Evolutionary conservation across 2,113 vertebrate species (phyloP), one percentile per base, ranked within the genome.

Genomic region (Apodemus speciosus): DNA sequence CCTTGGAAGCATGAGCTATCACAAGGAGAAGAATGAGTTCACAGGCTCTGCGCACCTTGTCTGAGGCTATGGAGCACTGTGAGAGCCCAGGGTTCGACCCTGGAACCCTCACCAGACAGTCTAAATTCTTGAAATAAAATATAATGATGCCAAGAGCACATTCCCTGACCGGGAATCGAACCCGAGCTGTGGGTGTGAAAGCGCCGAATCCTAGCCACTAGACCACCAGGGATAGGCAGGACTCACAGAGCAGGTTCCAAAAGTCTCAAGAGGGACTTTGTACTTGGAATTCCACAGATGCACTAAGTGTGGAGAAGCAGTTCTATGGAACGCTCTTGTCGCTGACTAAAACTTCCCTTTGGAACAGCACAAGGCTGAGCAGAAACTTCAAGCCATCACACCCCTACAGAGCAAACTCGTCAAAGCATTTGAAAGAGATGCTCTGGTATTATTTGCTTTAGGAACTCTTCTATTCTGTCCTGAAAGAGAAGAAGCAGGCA

Each of bases 321-420:
- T 53, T 77, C 72, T 85, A 83, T 94, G 60, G 51, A 88, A 46
- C 49, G 76, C 30, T 15, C 66, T 89, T 94, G 87, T 84, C 93
- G 23, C 40, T 62, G 64, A 93, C 71, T 62, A 89, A 95, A 92
- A 53, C 23, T 32, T 91, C 40, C 66, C 4, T 93, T 95, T n/a
- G 43, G 64, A 90, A 90, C 43, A 94, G 49, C 68, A 76, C 40
- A 92, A 83, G 25, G 56, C 49, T 79, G 53, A 92, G 81, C 66
- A 90, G 62, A 91, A 75, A 25, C 43, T 94, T 66, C 84, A 91
- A 94, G 77, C 76, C 20, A 6, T 38, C 85, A 43, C 46, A 76
- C 30, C 93, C 69, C 90, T 0, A 0, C 69, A 89, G 84, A 60
- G 46, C 25, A 46, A 96, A 71, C 7, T 10, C 79, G 88, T 84